Conservation (phyloP, 2,888 invertebrate genomes). For the Yponomeuta malinellus region DNA sequence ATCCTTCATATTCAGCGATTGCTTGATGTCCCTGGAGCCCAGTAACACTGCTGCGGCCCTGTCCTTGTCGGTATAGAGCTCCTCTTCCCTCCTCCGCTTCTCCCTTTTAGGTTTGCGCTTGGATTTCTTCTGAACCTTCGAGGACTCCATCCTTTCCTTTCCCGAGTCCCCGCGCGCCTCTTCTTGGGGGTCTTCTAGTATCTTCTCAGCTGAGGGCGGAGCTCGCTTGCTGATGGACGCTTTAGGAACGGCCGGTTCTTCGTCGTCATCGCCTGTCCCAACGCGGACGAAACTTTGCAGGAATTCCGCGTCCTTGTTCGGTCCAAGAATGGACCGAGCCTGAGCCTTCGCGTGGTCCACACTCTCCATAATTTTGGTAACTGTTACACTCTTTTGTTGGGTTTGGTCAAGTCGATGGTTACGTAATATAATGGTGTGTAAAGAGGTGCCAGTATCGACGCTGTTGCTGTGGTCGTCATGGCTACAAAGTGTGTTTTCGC, state of each 20-base stretch:
- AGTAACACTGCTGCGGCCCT: conserved; percentile 92
- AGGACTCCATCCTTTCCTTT: conserved; percentile 53
- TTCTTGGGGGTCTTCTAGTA: conserved; percentile 35
- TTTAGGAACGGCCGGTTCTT: conserved; percentile 58
- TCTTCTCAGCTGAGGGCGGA: conserved; percentile 47
- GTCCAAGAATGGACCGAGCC: conserved; percentile 78
- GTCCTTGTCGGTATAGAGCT: conserved; percentile 93
- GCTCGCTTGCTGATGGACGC: conserved; percentile 63
- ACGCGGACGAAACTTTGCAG: conserved; percentile 87
- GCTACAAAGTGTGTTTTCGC: conserved; percentile 61
- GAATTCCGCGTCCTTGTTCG: conserved; percentile 83
- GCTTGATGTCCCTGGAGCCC: conserved; percentile 91
- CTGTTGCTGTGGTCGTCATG: conserved; percentile 62
- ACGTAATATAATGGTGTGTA: conserved; percentile 59
- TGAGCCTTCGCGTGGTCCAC: conserved; percentile 63
- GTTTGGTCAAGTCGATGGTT: conserved; percentile 26
- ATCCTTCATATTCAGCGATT: conserved; percentile 86
- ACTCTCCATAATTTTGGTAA: conserved; percentile 36
- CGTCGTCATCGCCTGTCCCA: conserved; percentile 76
- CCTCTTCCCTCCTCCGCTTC: conserved; percentile 74
- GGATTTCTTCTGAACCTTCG: conserved; percentile 51
- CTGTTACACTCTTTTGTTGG: conserved; percentile 3
- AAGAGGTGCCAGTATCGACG: conserved; percentile 62
- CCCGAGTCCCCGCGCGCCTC: conserved; percentile 47
- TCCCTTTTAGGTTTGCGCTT: conserved; percentile 56